phyloP scores from a whole-genome alignment of 2,113 vertebrate species.

The Sturnira hondurensis region DNA sequence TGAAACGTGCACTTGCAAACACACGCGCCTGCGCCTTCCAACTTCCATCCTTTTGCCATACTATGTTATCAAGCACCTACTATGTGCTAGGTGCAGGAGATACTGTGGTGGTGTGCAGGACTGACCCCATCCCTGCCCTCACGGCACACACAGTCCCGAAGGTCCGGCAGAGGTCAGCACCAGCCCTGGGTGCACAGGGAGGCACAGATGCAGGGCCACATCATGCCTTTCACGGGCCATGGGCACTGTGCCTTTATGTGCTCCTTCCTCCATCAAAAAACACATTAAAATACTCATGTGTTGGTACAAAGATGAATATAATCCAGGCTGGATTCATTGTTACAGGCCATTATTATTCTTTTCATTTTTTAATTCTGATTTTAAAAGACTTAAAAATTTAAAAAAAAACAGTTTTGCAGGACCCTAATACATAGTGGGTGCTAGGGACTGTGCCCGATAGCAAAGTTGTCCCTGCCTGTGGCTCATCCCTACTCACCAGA shows the following conservation, averaged over 20 bases:
- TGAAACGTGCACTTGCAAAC: not conserved
- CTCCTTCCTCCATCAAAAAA: not conserved
- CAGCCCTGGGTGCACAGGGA: rapidly evolving
- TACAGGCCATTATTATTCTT: not conserved
- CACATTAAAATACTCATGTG: not conserved
- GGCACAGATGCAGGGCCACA: not conserved
- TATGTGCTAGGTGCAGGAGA: not conserved
- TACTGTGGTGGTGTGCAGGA: not conserved
- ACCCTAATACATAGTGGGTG: too few relatives aligned
- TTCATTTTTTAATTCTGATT: not conserved
- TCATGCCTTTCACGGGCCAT: not conserved
- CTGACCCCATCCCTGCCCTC: too few relatives aligned
- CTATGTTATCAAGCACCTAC: not conserved
- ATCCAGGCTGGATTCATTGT: not conserved
- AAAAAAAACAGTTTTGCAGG: not conserved
- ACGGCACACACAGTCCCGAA: rapidly evolving
- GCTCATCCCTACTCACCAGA: not conserved
- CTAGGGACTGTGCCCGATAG: not conserved
- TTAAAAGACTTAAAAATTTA: not conserved
- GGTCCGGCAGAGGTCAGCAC: not conserved
- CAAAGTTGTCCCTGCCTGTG: rapidly evolving
- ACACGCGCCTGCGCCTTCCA: rapidly evolving
- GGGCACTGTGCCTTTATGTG: not conserved
- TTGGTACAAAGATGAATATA: not conserved
- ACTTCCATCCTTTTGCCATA: not conserved